Conservation (phyloP, 1,140 invertebrate genomes). For the Pissodes strobi region DNA sequence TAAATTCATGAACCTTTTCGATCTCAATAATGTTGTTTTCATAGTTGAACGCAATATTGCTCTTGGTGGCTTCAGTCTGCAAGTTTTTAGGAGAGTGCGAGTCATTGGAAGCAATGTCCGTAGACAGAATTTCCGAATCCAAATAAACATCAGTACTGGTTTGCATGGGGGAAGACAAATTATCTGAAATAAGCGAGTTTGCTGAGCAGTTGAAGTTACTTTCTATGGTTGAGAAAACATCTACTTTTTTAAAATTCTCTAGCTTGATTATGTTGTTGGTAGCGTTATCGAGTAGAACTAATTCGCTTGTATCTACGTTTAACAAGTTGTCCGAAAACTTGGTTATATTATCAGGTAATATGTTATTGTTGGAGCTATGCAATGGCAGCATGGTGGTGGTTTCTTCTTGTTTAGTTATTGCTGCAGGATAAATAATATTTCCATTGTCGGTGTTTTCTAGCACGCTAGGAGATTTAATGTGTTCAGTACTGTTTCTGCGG, state of each 20-base stretch:
- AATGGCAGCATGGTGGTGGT: slow-evolving; percentile 7
- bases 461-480: slow-evolving; percentile 6
- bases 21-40: slow-evolving; percentile 24
- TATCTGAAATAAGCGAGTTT: slow-evolving; percentile 54
- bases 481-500: slow-evolving; percentile 16
- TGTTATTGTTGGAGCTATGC: slow-evolving; percentile 38
- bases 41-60: slow-evolving; percentile 27
- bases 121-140: slow-evolving; percentile 54
- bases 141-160: slow-evolving; percentile 55
- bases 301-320: slow-evolving; percentile 40
- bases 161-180: slow-evolving; percentile 55
- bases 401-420: slow-evolving; percentile 16
- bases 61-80: slow-evolving; percentile 25
- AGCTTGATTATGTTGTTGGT: slow-evolving; percentile 46
- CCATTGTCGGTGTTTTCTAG: slow-evolving; percentile 35
- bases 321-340: slow-evolving; percentile 30
- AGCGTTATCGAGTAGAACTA: slow-evolving; percentile 43
- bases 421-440: slow-evolving; percentile 21
- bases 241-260: slow-evolving; percentile 45
- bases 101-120: slow-evolving; percentile 54
- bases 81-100: slow-evolving; percentile 54
- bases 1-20: slow-evolving; percentile 19
- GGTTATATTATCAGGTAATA: slow-evolving; percentile 30
- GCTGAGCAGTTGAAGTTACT: slow-evolving; percentile 52
- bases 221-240: slow-evolving; percentile 44